These are phyloP conservation scores for Agrilus cyanescens DNA, from an alignment of 2,888 invertebrate species.

Conservation along the genomic window DNA sequence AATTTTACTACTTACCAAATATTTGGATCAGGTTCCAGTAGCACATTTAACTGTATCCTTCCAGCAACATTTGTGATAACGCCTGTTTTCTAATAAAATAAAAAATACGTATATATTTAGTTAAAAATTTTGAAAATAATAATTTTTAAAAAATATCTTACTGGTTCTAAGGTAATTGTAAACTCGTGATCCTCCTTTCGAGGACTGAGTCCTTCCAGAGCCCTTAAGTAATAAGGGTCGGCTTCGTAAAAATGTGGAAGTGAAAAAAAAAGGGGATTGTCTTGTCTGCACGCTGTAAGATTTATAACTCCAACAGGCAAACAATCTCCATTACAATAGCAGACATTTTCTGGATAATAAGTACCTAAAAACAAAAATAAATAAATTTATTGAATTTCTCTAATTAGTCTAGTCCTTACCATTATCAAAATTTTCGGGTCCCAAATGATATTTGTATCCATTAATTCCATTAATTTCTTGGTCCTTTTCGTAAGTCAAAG, in stretches of 20 bases:
- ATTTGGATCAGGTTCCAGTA: slow-evolving; percentile 49
- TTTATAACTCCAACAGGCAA: slow-evolving; percentile 63
- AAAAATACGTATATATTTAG: not conserved
- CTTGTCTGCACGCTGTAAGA: slow-evolving; percentile 65
- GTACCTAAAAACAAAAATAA: slow-evolving; percentile 38
- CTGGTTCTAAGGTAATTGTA: slow-evolving; percentile 65
- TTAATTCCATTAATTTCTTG: slow-evolving; percentile 45
- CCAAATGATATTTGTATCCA: slow-evolving; percentile 55
- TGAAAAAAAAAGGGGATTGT: slow-evolving; percentile 73
- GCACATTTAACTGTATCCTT: slow-evolving; percentile 67
- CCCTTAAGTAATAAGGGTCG: slow-evolving; percentile 51
- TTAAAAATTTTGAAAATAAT: not conserved
- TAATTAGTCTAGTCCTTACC: slow-evolving; percentile 35
- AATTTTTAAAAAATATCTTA: slow-evolving; percentile 30
- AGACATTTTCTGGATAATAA: slow-evolving; percentile 47
- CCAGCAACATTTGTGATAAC: slow-evolving; percentile 65
- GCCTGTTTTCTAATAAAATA: slow-evolving; percentile 49
- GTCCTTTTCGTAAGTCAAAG: slow-evolving; percentile 48
- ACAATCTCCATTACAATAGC: slow-evolving; percentile 64
- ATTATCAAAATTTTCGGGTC: slow-evolving; percentile 54
- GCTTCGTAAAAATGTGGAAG: slow-evolving; percentile 75
- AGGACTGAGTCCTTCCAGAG: slow-evolving; percentile 58
- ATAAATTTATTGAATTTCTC: too few species aligned
- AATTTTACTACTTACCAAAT: slow-evolving; percentile 61
- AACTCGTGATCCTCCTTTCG: slow-evolving; percentile 59